Base-by-base conservation (phyloP, 2,888 invertebrate species). In the Salticus scenicus region DNA sequence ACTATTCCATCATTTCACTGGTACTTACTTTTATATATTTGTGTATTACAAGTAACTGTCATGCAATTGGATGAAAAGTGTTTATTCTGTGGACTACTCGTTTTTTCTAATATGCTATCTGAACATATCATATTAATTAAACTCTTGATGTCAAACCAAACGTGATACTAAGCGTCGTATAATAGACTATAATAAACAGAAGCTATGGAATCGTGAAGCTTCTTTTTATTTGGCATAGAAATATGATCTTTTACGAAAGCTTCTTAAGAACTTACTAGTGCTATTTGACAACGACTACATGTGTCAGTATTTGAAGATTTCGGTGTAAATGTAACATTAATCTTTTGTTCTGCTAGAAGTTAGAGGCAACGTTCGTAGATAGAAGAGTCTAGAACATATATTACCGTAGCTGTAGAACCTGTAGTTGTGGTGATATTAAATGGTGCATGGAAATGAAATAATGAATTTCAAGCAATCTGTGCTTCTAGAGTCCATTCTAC, bases 131-230 rank as follows among this genome's bases (percentile, higher is more conserved):
- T 47, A 47, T 57, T 57, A 57, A 24, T 24, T 24, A 24, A 57
- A 20, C 57, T 57, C 20, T 57, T 57, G 20, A 57, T 57, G 57
- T 57, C 57, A 57, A 57, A 57, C 24, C 57, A 57, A 20, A 57
- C 57, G 57, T 57, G 57, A 57, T 57, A 57, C 24, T 57, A 24
- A 20, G n/a, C 57, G 57, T 57, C 57, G 57, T 57, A 57, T 57
- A 57, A 17, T 47, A 47, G 47, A 47, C 20, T 24, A 24, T 57
- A 5, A 24, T 57, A 5, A 12, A 1, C 57, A 7, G 10, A 57
- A 24, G 24, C 47, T 24, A 57, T 57, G 57, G 5, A 57, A 7
- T 57, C 42, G 17, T 12, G 17, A 7, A 4, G 57, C 57, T 57
- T 57, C 57, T 57, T 57, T 57, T 57, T 20, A 24, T 57, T 20